Conservation (phyloP, 2,888 invertebrate species). For the Epirrhoe alternata region DNA sequence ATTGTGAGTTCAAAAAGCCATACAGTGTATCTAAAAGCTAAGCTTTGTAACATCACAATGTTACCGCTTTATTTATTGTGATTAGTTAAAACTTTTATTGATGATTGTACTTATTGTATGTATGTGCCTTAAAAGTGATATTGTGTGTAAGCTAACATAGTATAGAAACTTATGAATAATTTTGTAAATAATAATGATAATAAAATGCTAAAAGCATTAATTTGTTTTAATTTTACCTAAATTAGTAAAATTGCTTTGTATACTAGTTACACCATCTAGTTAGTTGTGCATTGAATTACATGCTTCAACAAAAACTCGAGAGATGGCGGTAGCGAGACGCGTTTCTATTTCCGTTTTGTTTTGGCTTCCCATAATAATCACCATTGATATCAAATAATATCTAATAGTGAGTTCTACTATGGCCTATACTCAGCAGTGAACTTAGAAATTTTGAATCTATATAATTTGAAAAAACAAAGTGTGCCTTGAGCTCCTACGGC, state of each 20-base stretch:
- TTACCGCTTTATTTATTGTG: constrained; percentile 72
- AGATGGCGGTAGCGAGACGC: constrained; percentile 17
- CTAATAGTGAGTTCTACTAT: background rate
- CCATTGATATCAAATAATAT: background rate
- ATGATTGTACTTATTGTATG: constrained; percentile 57
- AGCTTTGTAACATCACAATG: constrained; percentile 43
- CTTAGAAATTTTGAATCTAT: no score
- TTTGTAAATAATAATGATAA: constrained; percentile 53
- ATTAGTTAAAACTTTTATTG: constrained; percentile 44
- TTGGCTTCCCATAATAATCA: background rate
- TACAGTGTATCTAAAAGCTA: constrained; percentile 31
- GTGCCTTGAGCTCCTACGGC: no score
- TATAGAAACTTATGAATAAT: constrained; percentile 37
- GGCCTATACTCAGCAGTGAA: background rate
- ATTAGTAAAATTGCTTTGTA: background rate
- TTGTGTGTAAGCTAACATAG: constrained; percentile 55
- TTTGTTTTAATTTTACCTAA: constrained; percentile 21
- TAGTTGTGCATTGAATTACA: background rate
- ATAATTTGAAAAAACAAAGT: no score
- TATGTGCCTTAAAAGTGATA: constrained; percentile 66
- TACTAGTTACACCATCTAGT: constrained; percentile 24
- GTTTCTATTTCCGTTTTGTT: constrained; percentile 3
- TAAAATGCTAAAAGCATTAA: constrained; percentile 32
- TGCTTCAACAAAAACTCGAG: background rate
- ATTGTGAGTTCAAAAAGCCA: constrained; percentile 38